Percentiles rank a stretch among this genome's conserved stretches.
phyloP scores from a whole-genome alignment of 2,797 vertebrate species.

The Gymnoscopelus microlampas region DNA sequence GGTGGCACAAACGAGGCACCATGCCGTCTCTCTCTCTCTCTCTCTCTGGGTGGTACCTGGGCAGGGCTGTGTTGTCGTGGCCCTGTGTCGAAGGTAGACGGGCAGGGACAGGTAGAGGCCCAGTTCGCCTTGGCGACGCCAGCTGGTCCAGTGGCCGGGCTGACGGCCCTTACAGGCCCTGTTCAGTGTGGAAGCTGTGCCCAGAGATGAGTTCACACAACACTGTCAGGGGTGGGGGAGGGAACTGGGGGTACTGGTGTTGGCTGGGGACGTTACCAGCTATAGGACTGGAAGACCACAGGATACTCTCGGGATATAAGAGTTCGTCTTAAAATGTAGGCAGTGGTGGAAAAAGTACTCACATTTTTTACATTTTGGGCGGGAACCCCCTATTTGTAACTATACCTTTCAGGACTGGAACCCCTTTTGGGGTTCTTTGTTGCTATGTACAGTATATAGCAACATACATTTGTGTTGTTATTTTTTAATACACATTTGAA shows the following conservation, averaged over 20 bases:
- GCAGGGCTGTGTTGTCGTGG: constrained; percentile 36
- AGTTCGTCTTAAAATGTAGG: too few species aligned
- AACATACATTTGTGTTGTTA: too few species aligned
- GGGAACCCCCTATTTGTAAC: too few species aligned
- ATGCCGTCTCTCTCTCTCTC: not conserved
- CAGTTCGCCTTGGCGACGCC: constrained; percentile 68
- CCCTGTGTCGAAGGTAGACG: constrained; percentile 64
- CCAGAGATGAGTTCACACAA: constrained; percentile 60
- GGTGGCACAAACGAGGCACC: too few species aligned
- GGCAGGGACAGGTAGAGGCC: constrained; percentile 75
- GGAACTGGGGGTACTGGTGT: constrained; percentile 39
- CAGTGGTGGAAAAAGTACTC: too few species aligned
- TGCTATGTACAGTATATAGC: too few species aligned
- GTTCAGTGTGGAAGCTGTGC: constrained; percentile 77
- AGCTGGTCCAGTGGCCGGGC: constrained; percentile 71
- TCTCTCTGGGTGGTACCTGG: constrained; percentile 71
- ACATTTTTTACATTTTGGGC: too few species aligned
- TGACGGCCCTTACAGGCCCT: constrained; percentile 60
- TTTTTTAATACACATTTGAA: too few species aligned
- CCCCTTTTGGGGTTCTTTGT: too few species aligned
- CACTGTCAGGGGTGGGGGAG: constrained; percentile 45
- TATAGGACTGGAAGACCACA: not conserved
- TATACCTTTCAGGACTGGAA: too few species aligned
- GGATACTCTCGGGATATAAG: not conserved
- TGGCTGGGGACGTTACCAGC: too few species aligned